A percentile compares a stretch with the other conserved stretches of the same genome.
phyloP scores from a whole-genome alignment of 2,888 invertebrate species.

The Sipunculus nudus region DNA sequence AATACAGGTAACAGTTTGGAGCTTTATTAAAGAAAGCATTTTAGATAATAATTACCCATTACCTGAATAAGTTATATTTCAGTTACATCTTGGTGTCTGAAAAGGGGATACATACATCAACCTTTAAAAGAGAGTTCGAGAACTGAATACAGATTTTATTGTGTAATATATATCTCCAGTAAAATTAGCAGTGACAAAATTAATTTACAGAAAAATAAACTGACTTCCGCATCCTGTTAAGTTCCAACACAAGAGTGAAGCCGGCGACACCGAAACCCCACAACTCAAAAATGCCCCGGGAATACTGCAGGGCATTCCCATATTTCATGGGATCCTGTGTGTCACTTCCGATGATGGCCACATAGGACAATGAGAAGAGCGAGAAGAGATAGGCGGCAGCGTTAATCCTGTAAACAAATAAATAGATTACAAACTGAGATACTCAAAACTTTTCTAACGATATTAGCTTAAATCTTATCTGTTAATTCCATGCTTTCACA shows the following conservation, averaged over 20 bases:
- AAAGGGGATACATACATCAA: no score
- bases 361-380: conserved; percentile 45
- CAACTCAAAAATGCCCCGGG: conserved; percentile 49
- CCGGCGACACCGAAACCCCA: conserved; percentile 39
- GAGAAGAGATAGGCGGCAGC: conserved; percentile 40
- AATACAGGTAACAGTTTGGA: no score
- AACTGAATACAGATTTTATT: neutral
- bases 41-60: no score
- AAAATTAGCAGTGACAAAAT: neutral
- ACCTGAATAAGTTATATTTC: no score
- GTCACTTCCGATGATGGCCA: conserved; percentile 41
- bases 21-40: no score
- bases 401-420: conserved; percentile 3
- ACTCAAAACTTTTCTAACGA: no score
- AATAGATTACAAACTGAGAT: no score
- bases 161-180: neutral
- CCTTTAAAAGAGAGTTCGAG: neutral
- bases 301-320: conserved; percentile 42
- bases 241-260: conserved; percentile 44
- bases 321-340: conserved; percentile 45
- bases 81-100: no score
- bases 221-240: conserved; percentile 53
- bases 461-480: no score
- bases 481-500: no score
- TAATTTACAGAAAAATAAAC: conserved; percentile 8